Evolutionary conservation across 2,797 vertebrate genomes (phyloP).

Genomic region (Octomys mimax): DNA sequence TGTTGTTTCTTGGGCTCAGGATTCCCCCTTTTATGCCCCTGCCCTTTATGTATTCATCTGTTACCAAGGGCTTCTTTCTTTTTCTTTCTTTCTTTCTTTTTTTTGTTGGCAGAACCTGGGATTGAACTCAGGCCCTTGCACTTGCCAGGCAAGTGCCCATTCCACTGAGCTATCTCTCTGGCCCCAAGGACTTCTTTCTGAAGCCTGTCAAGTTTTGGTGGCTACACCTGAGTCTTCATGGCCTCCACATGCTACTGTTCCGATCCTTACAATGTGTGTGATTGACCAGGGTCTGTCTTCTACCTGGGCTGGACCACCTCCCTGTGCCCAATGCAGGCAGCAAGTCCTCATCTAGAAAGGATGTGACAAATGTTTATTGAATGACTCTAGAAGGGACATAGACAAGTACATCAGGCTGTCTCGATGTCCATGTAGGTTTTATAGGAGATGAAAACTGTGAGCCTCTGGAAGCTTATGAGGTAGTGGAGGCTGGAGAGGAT

Average conservation of each 20-base stretch:
- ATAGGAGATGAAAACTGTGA: neutral
- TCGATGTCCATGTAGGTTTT: neutral
- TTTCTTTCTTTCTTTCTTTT: too few relatives aligned
- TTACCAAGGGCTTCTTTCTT: slow-evolving; percentile 17
- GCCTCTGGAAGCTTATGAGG: neutral
- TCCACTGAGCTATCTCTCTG: too few relatives aligned
- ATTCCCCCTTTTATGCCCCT: neutral
- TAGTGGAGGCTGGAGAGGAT: neutral
- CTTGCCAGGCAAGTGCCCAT: too few relatives aligned
- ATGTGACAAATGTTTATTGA: neutral
- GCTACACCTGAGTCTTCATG: neutral
- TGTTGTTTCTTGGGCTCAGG: neutral
- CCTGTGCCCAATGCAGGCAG: neutral
- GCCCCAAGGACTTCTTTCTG: slow-evolving; percentile 8
- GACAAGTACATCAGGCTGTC: neutral
- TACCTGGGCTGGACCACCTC: neutral
- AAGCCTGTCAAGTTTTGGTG: neutral
- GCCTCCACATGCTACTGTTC: neutral
- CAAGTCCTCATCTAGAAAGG: slow-evolving; percentile 2
- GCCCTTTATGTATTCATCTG: neutral
- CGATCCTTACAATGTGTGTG: neutral
- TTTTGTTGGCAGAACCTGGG: too few relatives aligned
- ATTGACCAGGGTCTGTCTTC: neutral
- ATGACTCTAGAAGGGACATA: neutral
- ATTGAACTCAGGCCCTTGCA: too few relatives aligned